Percentiles rank a stretch among this genome's conserved stretches.
Evolutionary conservation across 2,888 invertebrate genomes (phyloP).

Genomic region (Arenicola marina): DNA sequence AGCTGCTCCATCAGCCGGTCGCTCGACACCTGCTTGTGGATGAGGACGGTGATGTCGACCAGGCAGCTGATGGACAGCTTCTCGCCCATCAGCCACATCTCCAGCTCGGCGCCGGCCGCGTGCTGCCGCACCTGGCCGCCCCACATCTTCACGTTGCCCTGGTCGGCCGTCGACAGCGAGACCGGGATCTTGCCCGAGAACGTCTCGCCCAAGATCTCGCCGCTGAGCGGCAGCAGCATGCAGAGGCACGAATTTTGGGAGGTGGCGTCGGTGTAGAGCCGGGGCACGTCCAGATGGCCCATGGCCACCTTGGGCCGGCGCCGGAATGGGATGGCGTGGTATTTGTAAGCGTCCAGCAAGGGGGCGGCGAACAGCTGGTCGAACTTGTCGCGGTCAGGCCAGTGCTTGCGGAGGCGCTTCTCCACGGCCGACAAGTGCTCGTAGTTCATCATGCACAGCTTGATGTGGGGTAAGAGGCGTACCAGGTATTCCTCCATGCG

Average conservation of each 20-base stretch:
- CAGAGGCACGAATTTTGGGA: slow-evolving; percentile 1
- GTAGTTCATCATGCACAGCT: slow-evolving; percentile 14
- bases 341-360: slow-evolving; percentile 17
- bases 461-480: slow-evolving; percentile 9
- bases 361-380: neutral
- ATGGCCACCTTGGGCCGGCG: slow-evolving; percentile 1
- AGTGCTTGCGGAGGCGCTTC: slow-evolving; percentile 2
- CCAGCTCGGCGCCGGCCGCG: slow-evolving; percentile 4
- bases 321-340: slow-evolving; percentile 16
- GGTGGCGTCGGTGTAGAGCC: slow-evolving; percentile 12
- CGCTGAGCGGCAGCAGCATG: slow-evolving; percentile 4
- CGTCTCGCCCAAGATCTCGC: slow-evolving; percentile 1
- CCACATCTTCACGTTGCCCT: slow-evolving; percentile 9
- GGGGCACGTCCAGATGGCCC: slow-evolving; percentile 4
- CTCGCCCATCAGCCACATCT: slow-evolving; percentile 6
- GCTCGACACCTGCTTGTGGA: slow-evolving; percentile 17
- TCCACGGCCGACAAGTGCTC: slow-evolving; percentile 12
- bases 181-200: slow-evolving; percentile 8
- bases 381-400: slow-evolving; percentile 3
- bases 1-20: slow-evolving; percentile 12
- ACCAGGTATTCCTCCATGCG: neutral
- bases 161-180: slow-evolving; percentile 15
- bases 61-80: slow-evolving; percentile 4
- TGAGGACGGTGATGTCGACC: slow-evolving; percentile 16
- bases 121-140: slow-evolving; percentile 1